Percentiles rank a stretch among this genome's conserved stretches.
These are phyloP conservation scores for Ophioninae sp. DNA, from an alignment of 2,888 invertebrate genomes.

Conservation along the genomic window DNA sequence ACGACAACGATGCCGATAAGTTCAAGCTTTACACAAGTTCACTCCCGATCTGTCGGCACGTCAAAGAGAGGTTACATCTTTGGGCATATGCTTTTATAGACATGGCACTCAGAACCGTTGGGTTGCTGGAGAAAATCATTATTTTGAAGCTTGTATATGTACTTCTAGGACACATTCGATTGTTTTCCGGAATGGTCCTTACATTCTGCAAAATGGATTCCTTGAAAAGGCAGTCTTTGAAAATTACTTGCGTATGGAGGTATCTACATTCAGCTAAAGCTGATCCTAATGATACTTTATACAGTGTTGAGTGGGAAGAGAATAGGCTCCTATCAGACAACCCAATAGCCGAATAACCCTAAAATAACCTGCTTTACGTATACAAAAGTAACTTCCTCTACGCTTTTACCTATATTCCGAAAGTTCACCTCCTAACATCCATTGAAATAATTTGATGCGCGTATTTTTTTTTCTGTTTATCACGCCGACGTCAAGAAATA, in stretches of 20 bases:
- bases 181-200: not conserved
- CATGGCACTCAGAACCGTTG: too few species aligned
- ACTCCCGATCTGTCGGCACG: constrained; percentile 8
- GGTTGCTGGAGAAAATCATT: too few species aligned
- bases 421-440: not conserved
- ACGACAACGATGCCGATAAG: constrained; percentile 17
- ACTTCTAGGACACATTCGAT: not conserved
- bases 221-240: not conserved
- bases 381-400: not conserved
- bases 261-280: not conserved
- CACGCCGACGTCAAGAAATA: not conserved
- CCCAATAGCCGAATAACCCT: not conserved
- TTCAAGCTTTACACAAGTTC: constrained; percentile 12
- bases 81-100: not conserved
- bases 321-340: not conserved
- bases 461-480: not conserved
- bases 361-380: not conserved
- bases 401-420: not conserved
- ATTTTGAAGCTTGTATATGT: not conserved
- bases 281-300: not conserved
- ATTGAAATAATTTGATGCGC: not conserved
- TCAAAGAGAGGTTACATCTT: not conserved
- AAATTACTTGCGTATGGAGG: not conserved
- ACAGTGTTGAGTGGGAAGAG: not conserved
- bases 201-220: not conserved